phyloP scores from a whole-genome alignment of 2,797 vertebrate genomes.

The Acrossocheilus fasciatus region DNA sequence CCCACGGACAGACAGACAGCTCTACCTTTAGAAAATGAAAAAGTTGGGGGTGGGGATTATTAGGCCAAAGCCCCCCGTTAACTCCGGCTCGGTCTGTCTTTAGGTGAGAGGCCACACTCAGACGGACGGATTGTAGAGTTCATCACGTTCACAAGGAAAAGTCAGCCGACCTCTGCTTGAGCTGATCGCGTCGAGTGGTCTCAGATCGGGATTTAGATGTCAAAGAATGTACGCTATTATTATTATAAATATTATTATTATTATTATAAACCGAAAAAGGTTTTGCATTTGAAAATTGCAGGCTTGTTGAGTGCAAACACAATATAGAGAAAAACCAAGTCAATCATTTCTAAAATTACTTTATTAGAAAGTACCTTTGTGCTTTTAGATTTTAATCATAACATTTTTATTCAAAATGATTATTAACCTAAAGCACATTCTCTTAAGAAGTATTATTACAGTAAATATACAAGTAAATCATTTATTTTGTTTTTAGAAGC shows the following conservation, averaged over 20 bases:
- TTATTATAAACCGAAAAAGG: neutral
- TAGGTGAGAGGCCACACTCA: conserved; percentile 30
- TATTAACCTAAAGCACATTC: neutral
- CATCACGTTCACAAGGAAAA: neutral
- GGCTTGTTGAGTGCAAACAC: neutral
- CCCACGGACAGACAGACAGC: conserved; percentile 40
- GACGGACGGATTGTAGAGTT: neutral
- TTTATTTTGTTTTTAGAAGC: neutral
- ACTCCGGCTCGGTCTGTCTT: conserved; percentile 50
- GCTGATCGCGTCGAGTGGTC: neutral
- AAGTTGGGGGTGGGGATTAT: conserved; percentile 59
- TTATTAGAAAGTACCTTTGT: neutral
- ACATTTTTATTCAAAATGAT: neutral
- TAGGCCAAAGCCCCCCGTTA: conserved; percentile 61
- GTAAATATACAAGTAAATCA: neutral
- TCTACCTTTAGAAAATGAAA: conserved; percentile 63
- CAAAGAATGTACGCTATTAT: neutral
- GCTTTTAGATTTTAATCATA: neutral
- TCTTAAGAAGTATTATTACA: neutral
- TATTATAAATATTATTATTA: neutral
- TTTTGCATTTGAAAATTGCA: neutral
- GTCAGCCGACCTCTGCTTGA: neutral
- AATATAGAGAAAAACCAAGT: neutral
- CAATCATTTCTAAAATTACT: neutral
- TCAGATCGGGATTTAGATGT: neutral